Evolutionary conservation across 2,113 vertebrate species (phyloP).

Genomic region (Nothobranchius furzeri): DNA sequence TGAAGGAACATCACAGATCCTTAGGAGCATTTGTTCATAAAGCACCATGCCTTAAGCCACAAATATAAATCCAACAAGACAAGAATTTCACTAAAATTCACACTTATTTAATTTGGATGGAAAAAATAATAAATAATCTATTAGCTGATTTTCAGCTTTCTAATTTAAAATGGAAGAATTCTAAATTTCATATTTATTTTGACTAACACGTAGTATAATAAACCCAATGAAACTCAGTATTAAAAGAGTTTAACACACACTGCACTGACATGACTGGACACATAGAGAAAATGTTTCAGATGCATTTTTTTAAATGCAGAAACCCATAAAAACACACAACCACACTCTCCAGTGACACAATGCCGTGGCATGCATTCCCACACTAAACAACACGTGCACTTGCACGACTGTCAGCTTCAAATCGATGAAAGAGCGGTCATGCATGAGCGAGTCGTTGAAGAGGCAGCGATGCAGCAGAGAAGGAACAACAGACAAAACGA

Average conservation of each 20-base stretch:
- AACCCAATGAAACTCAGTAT: background rate
- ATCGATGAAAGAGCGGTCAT: conserved; percentile 38
- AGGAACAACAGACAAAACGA: background rate
- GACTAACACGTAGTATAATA: too few species aligned
- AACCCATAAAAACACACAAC: background rate
- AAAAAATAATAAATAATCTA: too few species aligned
- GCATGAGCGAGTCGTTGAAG: conserved; percentile 9
- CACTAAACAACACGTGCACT: conserved; percentile 3
- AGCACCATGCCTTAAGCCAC: too few species aligned
- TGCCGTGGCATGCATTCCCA: conserved; percentile 1
- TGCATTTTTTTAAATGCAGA: background rate
- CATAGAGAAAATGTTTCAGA: background rate
- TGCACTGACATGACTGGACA: background rate
- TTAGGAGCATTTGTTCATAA: too few species aligned
- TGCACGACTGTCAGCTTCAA: background rate
- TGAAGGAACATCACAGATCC: background rate
- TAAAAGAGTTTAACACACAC: background rate
- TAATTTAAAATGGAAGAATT: too few species aligned
- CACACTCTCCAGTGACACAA: background rate
- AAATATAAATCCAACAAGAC: too few species aligned
- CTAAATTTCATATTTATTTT: too few species aligned
- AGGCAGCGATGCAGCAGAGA: conserved; percentile 17
- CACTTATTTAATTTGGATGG: too few species aligned
- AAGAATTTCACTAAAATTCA: too few species aligned
- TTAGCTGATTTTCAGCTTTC: too few species aligned